Evolutionary conservation across 2,113 vertebrate species (phyloP).

Genomic region (Epinephelus moara): DNA sequence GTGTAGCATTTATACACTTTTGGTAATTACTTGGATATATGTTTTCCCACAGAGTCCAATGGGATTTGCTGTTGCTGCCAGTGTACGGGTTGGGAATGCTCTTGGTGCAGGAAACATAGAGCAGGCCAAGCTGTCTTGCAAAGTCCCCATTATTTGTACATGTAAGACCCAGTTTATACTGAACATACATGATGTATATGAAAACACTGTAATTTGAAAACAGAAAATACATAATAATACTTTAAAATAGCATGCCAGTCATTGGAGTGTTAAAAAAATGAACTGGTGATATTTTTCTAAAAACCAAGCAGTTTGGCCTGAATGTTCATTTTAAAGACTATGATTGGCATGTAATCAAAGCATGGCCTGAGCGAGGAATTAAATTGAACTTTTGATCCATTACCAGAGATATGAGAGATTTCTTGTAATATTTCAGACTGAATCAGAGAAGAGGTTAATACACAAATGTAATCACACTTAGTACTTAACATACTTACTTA

Average conservation of each 20-base stretch:
- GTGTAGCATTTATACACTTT: background rate
- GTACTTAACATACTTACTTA: too few species aligned
- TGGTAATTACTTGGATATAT: background rate
- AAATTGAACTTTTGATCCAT: background rate
- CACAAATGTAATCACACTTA: background rate
- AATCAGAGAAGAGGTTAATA: background rate
- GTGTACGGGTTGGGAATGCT: slow-evolving; percentile 90
- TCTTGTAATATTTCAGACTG: background rate
- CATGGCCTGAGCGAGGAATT: background rate
- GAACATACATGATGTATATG: background rate
- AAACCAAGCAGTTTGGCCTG: too few species aligned
- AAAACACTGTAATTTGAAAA: too few species aligned
- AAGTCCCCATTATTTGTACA: slow-evolving; percentile 84
- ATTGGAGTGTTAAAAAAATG: too few species aligned
- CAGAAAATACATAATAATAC: too few species aligned
- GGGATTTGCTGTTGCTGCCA: slow-evolving; percentile 88
- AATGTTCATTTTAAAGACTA: too few species aligned
- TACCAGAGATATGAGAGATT: too few species aligned
- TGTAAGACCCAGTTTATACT: slow-evolving; percentile 71
- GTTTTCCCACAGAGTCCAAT: slow-evolving; percentile 85
- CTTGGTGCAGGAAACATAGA: slow-evolving; percentile 87
- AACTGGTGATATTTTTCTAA: too few species aligned
- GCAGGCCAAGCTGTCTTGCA: slow-evolving; percentile 85
- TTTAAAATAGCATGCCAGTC: too few species aligned
- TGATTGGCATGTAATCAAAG: background rate